These are phyloP conservation scores for Campaea margaritaria DNA, from an alignment of 2,888 invertebrate genomes.

Conservation along the genomic window DNA sequence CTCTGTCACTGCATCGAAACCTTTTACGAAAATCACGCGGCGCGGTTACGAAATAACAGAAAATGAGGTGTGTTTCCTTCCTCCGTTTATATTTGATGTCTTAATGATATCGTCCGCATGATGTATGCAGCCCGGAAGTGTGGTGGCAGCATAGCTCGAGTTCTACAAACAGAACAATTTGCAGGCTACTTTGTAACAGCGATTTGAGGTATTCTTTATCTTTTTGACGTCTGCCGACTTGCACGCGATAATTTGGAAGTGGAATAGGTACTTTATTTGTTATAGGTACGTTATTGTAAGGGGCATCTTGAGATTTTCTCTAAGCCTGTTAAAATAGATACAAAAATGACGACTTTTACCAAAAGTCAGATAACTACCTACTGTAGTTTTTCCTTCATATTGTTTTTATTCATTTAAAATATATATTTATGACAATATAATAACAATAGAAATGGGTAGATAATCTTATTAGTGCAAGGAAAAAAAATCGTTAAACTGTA, in stretches of 20 bases:
- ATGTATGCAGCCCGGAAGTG: slow-evolving; percentile 76
- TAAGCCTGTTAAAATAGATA: too few species aligned
- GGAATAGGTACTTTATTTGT: too few species aligned
- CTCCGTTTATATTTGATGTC: slow-evolving; percentile 69
- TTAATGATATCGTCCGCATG: slow-evolving; percentile 76
- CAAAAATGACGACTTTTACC: too few species aligned
- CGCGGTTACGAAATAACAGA: slow-evolving; percentile 64
- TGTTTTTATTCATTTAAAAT: too few species aligned
- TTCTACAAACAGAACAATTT: slow-evolving; percentile 40
- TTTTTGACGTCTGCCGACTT: slow-evolving; percentile 20
- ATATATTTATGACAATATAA: too few species aligned
- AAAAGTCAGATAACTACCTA: too few species aligned
- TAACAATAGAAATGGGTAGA: too few species aligned
- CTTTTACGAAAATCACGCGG: slow-evolving; percentile 64
- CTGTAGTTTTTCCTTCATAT: too few species aligned
- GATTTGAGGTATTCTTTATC: slow-evolving; percentile 17
- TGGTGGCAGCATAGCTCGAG: slow-evolving; percentile 50
- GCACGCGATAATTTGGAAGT: slow-evolving; percentile 1
- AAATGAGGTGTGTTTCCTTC: slow-evolving; percentile 69
- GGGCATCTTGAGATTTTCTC: too few species aligned
- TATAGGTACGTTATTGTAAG: too few species aligned
- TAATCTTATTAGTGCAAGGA: too few species aligned
- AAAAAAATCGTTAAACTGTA: too few species aligned
- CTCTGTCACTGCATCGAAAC: slow-evolving; percentile 44
- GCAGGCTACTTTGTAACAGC: slow-evolving; percentile 20